phyloP scores from a whole-genome alignment of 2,888 invertebrate species.

The Volucella inflata region DNA sequence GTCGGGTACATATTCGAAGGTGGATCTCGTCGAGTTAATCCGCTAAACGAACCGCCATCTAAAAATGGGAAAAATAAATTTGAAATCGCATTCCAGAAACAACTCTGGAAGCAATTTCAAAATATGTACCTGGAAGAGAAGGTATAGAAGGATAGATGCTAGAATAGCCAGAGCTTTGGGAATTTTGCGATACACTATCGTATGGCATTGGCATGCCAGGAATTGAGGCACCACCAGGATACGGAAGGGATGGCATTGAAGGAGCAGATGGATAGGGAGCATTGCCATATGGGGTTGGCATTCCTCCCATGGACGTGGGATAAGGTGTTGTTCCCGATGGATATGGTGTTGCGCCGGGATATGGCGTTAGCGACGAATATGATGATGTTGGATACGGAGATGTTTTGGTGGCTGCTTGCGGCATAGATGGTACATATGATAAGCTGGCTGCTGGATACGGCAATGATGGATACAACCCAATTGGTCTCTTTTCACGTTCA shows the following conservation, averaged over 20 bases:
- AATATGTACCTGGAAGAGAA: conserved; percentile 71
- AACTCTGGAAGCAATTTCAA: conserved; percentile 4
- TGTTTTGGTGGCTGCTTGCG: conserved; percentile 62
- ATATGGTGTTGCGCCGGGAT: conserved; percentile 77
- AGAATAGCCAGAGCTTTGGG: conserved; percentile 68
- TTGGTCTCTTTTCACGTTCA: conserved; percentile 76
- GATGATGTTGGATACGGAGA: conserved; percentile 74
- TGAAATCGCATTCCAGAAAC: conserved; percentile 26
- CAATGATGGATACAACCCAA: conserved; percentile 80
- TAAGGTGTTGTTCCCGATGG: conserved; percentile 62
- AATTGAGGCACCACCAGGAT: conserved; percentile 78
- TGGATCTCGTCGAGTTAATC: conserved; percentile 56
- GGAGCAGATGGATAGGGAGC: conserved; percentile 63
- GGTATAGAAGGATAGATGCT: conserved; percentile 77
- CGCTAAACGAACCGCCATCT: conserved; percentile 62
- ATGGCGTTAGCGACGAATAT: conserved; percentile 76
- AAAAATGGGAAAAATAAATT: conserved; percentile 27
- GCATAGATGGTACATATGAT: conserved; percentile 70
- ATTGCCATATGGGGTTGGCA: conserved; percentile 75
- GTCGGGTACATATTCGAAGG: conserved; percentile 75
- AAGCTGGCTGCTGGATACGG: conserved; percentile 79
- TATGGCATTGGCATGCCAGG: conserved; percentile 80
- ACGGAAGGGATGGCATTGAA: conserved; percentile 77
- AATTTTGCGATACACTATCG: conserved; percentile 75
- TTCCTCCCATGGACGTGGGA: conserved; percentile 54